These are phyloP conservation scores for Apostichopus japonicus DNA, from an alignment of 35 echinoderm and acorn worm species.

Conservation along the genomic window DNA sequence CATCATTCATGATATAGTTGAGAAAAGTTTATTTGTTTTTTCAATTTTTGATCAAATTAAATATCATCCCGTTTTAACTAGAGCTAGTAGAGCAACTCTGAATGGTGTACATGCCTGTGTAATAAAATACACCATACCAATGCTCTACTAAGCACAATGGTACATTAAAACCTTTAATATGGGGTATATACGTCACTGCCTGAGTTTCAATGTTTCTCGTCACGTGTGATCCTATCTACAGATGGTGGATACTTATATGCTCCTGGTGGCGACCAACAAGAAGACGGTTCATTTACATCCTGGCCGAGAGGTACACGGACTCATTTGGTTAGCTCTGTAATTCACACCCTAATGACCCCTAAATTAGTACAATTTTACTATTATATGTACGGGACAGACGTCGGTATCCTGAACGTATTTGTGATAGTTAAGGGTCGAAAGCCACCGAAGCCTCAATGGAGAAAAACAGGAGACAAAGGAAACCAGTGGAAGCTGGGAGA, in stretches of 20 bases:
- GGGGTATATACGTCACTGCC: no score
- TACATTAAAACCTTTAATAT: not conserved
- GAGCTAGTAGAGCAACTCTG: no score
- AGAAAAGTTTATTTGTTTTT: no score
- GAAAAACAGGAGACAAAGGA: constrained; percentile 61
- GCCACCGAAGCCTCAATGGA: constrained; percentile 63
- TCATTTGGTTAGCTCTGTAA: constrained; percentile 58
- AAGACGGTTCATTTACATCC: not conserved
- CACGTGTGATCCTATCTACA: not conserved
- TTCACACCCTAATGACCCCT: constrained; percentile 40
- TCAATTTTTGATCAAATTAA: no score
- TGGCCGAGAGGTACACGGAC: constrained; percentile 43
- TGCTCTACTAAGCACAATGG: no score
- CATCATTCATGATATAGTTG: no score
- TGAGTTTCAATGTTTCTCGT: no score
- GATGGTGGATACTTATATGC: constrained; percentile 61
- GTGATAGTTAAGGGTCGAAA: constrained; percentile 63
- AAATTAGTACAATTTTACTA: constrained; percentile 84
- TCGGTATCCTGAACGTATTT: constrained; percentile 83
- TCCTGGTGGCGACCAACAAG: constrained; percentile 11
- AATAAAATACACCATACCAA: no score
- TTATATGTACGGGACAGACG: constrained; percentile 78
- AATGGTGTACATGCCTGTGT: no score
- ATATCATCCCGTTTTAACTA: no score
- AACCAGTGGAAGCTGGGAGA: constrained; percentile 77